Evolutionary conservation across 2,797 vertebrate genomes (phyloP).

Genomic region (Poliocrania exsul): DNA sequence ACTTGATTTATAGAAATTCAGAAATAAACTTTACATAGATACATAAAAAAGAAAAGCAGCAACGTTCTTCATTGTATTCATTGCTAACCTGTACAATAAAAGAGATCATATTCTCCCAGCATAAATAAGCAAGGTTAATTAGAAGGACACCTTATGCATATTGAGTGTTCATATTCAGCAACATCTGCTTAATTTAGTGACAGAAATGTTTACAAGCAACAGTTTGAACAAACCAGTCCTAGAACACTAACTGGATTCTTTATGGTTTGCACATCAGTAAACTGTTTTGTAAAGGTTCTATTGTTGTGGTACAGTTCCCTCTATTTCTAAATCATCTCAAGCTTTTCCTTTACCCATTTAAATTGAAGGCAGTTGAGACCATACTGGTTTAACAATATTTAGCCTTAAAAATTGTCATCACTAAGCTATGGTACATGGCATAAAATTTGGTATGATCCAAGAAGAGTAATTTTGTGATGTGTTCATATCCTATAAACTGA

Average conservation of each 20-base stretch:
- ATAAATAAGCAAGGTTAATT: conserved; percentile 29
- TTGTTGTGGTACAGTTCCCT: neutral
- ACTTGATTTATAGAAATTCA: conserved; percentile 16
- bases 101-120: neutral
- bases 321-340: neutral
- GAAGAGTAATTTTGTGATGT: neutral
- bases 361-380: neutral
- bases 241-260: conserved; percentile 24
- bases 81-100: neutral
- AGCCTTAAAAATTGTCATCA: neutral
- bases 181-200: conserved; percentile 50
- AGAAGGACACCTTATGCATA: neutral
- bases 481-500: neutral
- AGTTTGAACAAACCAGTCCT: neutral
- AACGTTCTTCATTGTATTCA: neutral
- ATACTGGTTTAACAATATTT: neutral
- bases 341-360: neutral
- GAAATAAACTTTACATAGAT: neutral
- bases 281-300: neutral
- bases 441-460: neutral
- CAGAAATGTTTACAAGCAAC: conserved; percentile 49
- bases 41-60: neutral
- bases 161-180: neutral
- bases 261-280: neutral
- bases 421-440: neutral